Percentiles rank a stretch among this genome's conserved stretches.
These are phyloP conservation scores for Sebastes jordani DNA, from an alignment of 2,797 vertebrate genomes.

Conservation along the genomic window DNA sequence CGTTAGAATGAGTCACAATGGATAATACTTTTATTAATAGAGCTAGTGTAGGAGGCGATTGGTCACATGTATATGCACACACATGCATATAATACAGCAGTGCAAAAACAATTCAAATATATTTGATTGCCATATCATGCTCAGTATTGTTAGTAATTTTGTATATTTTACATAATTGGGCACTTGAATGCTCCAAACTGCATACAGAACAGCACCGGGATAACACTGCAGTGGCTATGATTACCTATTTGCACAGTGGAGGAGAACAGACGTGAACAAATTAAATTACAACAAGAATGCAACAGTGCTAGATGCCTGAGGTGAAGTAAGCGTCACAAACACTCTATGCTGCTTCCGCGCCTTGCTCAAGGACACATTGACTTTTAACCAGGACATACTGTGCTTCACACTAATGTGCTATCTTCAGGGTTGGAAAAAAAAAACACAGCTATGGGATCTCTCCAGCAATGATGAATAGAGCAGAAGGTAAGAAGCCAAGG, in stretches of 20 bases:
- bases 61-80: conserved; percentile 46
- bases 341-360: background rate
- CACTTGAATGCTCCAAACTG: background rate
- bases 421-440: background rate
- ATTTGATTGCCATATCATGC: conserved; percentile 14
- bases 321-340: background rate
- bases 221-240: conserved; percentile 2
- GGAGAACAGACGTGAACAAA: background rate
- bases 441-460: background rate
- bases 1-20: conserved; percentile 66
- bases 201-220: background rate
- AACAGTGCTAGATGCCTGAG: background rate
- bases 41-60: conserved; percentile 53
- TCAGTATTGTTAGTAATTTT: conserved; percentile 1
- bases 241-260: conserved; percentile 2
- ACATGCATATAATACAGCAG: conserved; percentile 20
- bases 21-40: conserved; percentile 71
- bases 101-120: conserved; percentile 11
- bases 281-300: background rate
- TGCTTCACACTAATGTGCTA: conserved; percentile 18
- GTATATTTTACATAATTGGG: conserved; percentile 15
- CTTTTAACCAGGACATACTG: conserved; percentile 26
- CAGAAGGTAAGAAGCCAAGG: conserved; percentile 13
- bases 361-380: conserved; percentile 31
- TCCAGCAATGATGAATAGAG: conserved; percentile 46